Evolutionary conservation across 2,797 vertebrate species (phyloP).

Genomic region (Rhadinocentrus ornatus): DNA sequence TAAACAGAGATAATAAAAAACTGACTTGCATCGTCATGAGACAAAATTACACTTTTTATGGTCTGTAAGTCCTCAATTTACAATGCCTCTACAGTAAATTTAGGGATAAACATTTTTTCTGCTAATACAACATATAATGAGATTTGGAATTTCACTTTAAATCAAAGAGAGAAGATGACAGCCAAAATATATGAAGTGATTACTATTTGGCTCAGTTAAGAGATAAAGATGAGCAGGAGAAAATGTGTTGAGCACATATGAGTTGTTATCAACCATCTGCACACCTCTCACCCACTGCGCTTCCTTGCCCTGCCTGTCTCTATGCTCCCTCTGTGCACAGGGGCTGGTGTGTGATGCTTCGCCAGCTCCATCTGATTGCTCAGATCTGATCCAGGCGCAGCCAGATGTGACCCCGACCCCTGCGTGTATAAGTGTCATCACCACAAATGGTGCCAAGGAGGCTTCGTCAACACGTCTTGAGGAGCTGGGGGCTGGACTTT

Average conservation of each 20-base stretch:
- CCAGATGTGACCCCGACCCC: constrained; percentile 73
- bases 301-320: constrained; percentile 31
- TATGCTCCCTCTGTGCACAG: constrained; percentile 36
- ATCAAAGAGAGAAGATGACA: constrained; percentile 23
- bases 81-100: too few species aligned
- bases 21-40: not conserved
- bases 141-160: constrained; percentile 6
- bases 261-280: constrained; percentile 69
- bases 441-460: constrained; percentile 46
- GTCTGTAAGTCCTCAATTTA: not conserved
- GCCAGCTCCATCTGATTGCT: constrained; percentile 70
- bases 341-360: constrained; percentile 62
- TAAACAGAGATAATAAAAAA: constrained; percentile 2
- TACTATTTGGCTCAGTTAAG: constrained; percentile 11
- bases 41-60: not conserved
- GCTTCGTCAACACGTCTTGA: constrained; percentile 14
- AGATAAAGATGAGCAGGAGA: constrained; percentile 29
- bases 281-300: constrained; percentile 48
- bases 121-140: not conserved
- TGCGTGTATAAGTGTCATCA: constrained; percentile 45
- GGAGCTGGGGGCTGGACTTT: not conserved
- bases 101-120: not conserved
- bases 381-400: constrained; percentile 62
- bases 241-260: constrained; percentile 35
- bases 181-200: constrained; percentile 1